Percentiles rank a stretch among this genome's conserved stretches.
Evolutionary conservation across 2,797 vertebrate species (phyloP).

Genomic region (Sebastes baramenuke): DNA sequence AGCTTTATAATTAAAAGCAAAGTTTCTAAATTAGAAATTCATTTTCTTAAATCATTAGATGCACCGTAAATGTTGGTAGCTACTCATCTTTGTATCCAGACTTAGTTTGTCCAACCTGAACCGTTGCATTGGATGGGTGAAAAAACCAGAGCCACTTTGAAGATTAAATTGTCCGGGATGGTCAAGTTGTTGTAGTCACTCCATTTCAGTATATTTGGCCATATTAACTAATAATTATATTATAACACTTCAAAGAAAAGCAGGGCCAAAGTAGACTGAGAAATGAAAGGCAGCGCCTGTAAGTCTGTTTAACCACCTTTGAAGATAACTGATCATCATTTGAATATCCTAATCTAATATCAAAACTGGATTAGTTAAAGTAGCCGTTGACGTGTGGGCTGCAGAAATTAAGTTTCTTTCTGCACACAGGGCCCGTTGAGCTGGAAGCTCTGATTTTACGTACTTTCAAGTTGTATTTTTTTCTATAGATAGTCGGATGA

Average conservation of each 20-base stretch:
- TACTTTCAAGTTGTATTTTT: neutral
- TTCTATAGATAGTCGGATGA: too few species aligned
- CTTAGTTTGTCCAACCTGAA: neutral
- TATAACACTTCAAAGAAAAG: neutral
- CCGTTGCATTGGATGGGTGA: neutral
- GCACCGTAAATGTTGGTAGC: neutral
- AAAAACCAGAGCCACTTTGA: neutral
- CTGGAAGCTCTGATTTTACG: neutral
- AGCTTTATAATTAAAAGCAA: neutral
- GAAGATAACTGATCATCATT: slow-evolving; percentile 1
- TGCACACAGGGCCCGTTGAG: neutral
- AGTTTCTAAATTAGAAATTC: neutral
- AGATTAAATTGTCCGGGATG: neutral
- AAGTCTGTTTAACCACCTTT: neutral
- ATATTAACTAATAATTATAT: neutral
- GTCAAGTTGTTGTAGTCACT: neutral
- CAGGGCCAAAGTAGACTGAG: neutral
- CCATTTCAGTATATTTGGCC: neutral
- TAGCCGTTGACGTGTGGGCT: neutral
- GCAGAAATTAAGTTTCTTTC: slow-evolving; percentile 13
- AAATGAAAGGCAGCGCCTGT: neutral
- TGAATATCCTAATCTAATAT: slow-evolving; percentile 31
- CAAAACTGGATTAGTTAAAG: slow-evolving; percentile 23
- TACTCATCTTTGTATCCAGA: neutral
- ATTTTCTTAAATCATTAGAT: neutral